Evolutionary conservation across 2,113 vertebrate genomes (phyloP), one percentile per base, ranked within the genome.

Genomic region (Lucifuga dentata): DNA sequence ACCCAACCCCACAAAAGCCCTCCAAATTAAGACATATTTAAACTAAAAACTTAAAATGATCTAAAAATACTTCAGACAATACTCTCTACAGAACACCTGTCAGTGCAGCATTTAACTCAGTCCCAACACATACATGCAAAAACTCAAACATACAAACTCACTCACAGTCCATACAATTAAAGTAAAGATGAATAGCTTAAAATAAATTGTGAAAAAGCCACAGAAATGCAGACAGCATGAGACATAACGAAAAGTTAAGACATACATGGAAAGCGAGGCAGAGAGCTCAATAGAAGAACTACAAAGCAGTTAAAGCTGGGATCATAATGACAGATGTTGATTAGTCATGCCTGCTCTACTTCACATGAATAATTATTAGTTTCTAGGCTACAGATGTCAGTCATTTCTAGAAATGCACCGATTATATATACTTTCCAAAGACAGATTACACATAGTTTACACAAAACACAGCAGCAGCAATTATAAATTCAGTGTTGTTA

Each of bases 331-430:
- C 81, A 72, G 80, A 77, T 80, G 84, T 88, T 86, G 85, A 89
- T 88, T 88, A 91, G 87, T 89, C 89, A 93, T 93, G 92, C 91
- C 91, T 86, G 86, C 73, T 92, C 87, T 90, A 89, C 70, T 81
- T 88, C 80, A 87, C 80, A 81, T 78, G 69, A 60, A 83, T 90
- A 76, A 85, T 86, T 90, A 91, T 86, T 88, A 69, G 89, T 88
- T 81, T 36, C 89, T 91, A 92, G 84, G 81, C 81, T 91, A 90
- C 75, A 77, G 79, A 85, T 85, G 84, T 86, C 64, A 45, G 70
- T 75, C 67, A 81, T 85, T 86, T 87, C 81, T 75, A 83, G 78
- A 88, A 88, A 76, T 76, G 45, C 84, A 91, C 79, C 90, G 80
- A 88, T 89, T 83, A 82, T 89, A 90, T 89, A 92, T 80, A 85